These are phyloP conservation scores for Didymodactylos carnosus DNA, from an alignment of 2,888 invertebrate species.

Conservation along the genomic window DNA sequence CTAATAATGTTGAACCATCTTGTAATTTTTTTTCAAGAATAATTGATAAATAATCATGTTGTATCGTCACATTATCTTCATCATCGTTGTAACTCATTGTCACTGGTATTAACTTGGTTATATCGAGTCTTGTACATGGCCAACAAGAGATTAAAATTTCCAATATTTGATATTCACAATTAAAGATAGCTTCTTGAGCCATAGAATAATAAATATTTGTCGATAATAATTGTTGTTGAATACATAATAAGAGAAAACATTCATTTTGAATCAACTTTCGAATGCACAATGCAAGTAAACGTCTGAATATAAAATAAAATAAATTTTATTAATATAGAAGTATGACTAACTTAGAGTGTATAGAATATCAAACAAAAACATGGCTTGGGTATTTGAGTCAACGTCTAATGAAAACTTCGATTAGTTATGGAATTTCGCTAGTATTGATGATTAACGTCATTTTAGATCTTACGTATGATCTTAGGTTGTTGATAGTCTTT, in stretches of 20 bases:
- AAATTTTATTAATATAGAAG: too few species aligned
- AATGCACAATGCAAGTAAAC: neutral
- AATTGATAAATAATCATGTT: neutral
- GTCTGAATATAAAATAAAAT: neutral
- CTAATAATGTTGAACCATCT: neutral
- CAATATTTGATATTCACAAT: neutral
- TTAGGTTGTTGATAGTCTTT: neutral
- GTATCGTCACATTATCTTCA: too few species aligned
- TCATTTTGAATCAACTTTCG: neutral
- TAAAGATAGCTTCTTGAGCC: neutral
- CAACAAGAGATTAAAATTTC: neutral
- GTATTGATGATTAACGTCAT: too few species aligned
- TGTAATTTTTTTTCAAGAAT: neutral
- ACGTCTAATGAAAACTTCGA: too few species aligned
- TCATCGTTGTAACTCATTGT: neutral
- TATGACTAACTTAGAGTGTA: too few species aligned
- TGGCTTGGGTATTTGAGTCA: too few species aligned
- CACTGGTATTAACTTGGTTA: neutral
- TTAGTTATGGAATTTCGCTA: too few species aligned
- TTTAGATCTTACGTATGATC: too few species aligned
- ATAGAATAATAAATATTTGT: neutral
- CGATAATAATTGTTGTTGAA: neutral
- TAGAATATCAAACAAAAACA: too few species aligned
- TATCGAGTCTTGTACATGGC: neutral
- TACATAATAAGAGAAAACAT: neutral